Base-by-base conservation (phyloP, 2,797 vertebrate genomes). In the Botia kubotai region DNA sequence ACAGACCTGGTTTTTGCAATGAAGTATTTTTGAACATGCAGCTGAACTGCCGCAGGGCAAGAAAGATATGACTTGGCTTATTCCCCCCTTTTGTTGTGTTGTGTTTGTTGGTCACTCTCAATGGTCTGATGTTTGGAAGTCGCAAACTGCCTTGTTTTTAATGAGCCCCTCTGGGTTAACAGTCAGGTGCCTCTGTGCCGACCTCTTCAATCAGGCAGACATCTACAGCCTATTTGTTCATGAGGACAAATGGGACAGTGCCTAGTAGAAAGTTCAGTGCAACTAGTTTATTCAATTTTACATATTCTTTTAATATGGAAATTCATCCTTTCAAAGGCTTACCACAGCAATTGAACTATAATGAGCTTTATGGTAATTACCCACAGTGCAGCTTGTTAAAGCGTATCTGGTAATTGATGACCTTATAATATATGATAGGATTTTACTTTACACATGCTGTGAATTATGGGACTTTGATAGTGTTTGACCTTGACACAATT, bases 161-260 rank as follows among this genome's bases (percentile, higher is more conserved):
- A 92, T 89, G 80, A 92, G 86, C 53, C 81, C 82, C 85, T 82
- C 23, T 73, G 67, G 82, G 81, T 74, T 57, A 77, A 46, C 46
- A 79, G 82, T 84, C 69, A 80, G 71, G 39, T 62, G 23, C 82
- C 80, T 70, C 16, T 23, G 74, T 80, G 39, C 52, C 66, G 6
- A 48, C 77, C 63, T 60, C 57, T 72, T 68, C 16, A 58, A 62
- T 78, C 70, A 46, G 39, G 58, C 11, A 70, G 75, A 84, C 72
- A 67, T 7, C 43, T 65, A 33, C 60, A 26, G 43, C 12, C 14
- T 55, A 1, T 52, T 16, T 52, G 60, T 29, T 76, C 19, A 11
- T 21, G 2, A 66, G 48, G 48, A 52, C 11, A 65, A 65, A 29
- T 33, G 10, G 16, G 58, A 13, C 48, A 67, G 26, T 36, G 36